Evolutionary conservation across 2,888 invertebrate species (phyloP).

Genomic region (Argyresthia albistria): DNA sequence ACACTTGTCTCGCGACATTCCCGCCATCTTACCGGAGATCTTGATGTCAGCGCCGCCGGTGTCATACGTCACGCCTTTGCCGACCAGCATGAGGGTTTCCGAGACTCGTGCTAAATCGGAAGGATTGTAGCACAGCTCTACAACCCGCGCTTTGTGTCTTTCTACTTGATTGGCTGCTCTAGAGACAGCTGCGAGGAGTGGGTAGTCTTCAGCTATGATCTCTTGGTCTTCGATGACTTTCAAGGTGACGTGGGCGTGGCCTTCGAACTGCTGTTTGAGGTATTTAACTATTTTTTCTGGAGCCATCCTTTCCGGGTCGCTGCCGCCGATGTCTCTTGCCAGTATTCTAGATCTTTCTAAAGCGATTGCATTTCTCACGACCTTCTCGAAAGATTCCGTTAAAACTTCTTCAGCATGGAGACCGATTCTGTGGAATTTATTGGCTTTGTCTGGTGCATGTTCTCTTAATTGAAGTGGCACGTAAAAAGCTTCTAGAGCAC

Average conservation of each 20-base stretch:
- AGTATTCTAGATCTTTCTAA: constrained; percentile 77
- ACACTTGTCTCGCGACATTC: constrained; percentile 93
- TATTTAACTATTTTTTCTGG: constrained; percentile 86
- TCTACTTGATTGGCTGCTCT: constrained; percentile 79
- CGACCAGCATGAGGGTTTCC: constrained; percentile 85
- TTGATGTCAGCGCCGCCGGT: constrained; percentile 87
- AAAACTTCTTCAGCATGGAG: constrained; percentile 72
- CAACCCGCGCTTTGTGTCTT: constrained; percentile 75
- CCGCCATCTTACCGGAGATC: constrained; percentile 78
- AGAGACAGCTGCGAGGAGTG: constrained; percentile 82
- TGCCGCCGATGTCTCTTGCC: constrained; percentile 74
- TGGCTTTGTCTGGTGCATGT: constrained; percentile 65
- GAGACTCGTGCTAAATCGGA: constrained; percentile 54
- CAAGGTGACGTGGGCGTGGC: constrained; percentile 73
- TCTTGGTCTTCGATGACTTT: constrained; percentile 74
- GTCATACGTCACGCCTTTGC: constrained; percentile 90
- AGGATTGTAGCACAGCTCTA: constrained; percentile 77
- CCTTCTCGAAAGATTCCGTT: constrained; percentile 63
- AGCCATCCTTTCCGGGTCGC: constrained; percentile 92
- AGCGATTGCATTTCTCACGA: constrained; percentile 73
- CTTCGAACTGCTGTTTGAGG: constrained; percentile 74
- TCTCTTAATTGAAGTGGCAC: constrained; percentile 86
- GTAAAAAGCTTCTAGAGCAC: constrained; percentile 90
- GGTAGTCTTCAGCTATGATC: constrained; percentile 80
- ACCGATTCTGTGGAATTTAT: constrained; percentile 75